Evolutionary conservation across 2,113 vertebrate species (phyloP), one percentile per base, ranked within the genome.

Genomic region (Sander lucioperca): DNA sequence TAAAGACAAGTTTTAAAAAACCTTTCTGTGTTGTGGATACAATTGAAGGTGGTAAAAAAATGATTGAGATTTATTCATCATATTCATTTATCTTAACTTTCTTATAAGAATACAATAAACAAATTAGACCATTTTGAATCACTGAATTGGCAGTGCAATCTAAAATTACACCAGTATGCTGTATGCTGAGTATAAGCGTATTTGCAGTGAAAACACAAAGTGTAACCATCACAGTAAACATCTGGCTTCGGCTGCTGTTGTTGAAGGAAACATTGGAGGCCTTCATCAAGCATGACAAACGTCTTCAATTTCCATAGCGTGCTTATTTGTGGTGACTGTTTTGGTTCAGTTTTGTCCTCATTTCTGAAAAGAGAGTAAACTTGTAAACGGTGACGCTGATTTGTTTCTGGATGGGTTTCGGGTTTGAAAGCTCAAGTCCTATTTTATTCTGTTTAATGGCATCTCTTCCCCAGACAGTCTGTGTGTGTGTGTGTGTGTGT

Each of bases 401-500:
- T 83, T 89, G 79, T 88, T 90, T 89, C 74, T 86, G 71, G 79
- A 83, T 83, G 73, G 83, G 69, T 59, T 71, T 72, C 43, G 74
- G 36, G 70, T 79, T 64, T 51, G 82, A 79, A 79, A 82, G 63
- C 84, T 88, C 27, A 76, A 82, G 79, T 85, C 86, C 69, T 84
- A 56, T 83, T 90, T 77, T 85, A 86, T 90, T 94, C 88, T 91
- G 86, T 93, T 88, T 91, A 90, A 88, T 91, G 91, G 86, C 54
- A 8, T 77, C 79, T 91, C 84, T 86, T 92, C 81, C 87, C 77
- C 86, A 92, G 71, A 82, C 74, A 85, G 80, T 19, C 54, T 53
- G 19, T 53, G 85, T 89, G 78, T 65, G 58, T 88, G 73, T 85
- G 79, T 83, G 81, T 79, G 85, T 89, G 77, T 85, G 81, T 80